Conservation (phyloP, 1,140 invertebrate species). For the Chironomus tepperi region DNA sequence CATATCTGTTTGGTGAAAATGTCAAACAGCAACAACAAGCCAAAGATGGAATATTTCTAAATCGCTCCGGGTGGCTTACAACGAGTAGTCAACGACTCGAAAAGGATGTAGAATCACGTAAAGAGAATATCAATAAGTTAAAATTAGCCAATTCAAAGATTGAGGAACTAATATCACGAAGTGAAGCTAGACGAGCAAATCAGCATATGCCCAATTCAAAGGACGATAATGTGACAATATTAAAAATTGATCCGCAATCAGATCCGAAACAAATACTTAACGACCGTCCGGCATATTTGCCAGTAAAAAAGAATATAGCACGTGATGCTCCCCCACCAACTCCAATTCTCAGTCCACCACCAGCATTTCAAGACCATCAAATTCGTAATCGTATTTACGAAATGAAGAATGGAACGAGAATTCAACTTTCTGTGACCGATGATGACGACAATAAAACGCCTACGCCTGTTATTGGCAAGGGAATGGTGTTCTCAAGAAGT, state of each 20-base stretch:
- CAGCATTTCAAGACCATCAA: conserved; percentile 41
- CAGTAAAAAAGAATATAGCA: conserved; percentile 34
- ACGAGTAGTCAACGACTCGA: conserved; percentile 33
- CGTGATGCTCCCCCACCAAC: conserved; percentile 41
- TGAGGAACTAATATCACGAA: conserved; percentile 37
- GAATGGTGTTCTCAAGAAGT: conserved; percentile 40
- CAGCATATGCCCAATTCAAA: conserved; percentile 27
- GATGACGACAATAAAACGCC: conserved; percentile 8
- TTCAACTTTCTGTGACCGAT: conserved; percentile 20
- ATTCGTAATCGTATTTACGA: not conserved
- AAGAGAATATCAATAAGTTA: conserved; percentile 28
- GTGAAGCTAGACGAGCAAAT: conserved; percentile 32
- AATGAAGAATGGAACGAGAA: conserved; percentile 10
- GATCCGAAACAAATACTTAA: conserved; percentile 34
- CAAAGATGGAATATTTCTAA: conserved; percentile 36
- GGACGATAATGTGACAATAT: conserved; percentile 32
- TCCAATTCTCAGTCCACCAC: conserved; percentile 44
- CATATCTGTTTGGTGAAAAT: conserved; percentile 38
- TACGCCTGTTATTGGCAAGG: conserved; percentile 29
- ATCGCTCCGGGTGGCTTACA: conserved; percentile 40
- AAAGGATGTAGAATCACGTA: conserved; percentile 26
- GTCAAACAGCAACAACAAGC: conserved; percentile 25
- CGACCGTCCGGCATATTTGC: conserved; percentile 38
- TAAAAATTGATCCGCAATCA: conserved; percentile 37
- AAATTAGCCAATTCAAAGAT: conserved; percentile 35